Evolutionary conservation across 2,113 vertebrate genomes (phyloP).

Genomic region (Polypterus senegalus): DNA sequence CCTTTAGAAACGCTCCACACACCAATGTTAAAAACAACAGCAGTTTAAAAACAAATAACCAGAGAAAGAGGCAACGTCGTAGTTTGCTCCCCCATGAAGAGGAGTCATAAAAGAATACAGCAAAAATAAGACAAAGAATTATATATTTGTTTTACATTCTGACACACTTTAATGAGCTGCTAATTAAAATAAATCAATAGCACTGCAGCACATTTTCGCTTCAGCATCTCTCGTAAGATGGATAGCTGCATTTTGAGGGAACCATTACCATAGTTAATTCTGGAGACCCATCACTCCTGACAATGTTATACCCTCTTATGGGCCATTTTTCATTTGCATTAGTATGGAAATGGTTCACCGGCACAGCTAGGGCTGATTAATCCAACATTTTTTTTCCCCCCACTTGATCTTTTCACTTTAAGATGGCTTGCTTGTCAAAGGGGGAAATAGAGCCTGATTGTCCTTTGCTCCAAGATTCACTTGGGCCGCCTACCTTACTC

Average conservation of each 20-base stretch:
- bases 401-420: no score
- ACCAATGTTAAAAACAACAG: no score
- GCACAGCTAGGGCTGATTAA: neutral
- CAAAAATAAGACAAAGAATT: conserved; percentile 55
- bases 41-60: no score
- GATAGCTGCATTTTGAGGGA: neutral
- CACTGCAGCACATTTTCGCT: conserved; percentile 41
- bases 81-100: no score
- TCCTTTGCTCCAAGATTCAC: no score
- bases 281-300: conserved; percentile 4
- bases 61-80: no score
- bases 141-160: conserved; percentile 59
- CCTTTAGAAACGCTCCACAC: conserved; percentile 10
- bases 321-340: conserved; percentile 19
- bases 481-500: no score
- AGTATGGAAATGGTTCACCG: conserved; percentile 5
- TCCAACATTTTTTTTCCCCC: neutral
- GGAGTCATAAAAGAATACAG: no score
- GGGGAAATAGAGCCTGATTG: no score
- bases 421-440: no score
- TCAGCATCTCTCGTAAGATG: neutral
- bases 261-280: neutral
- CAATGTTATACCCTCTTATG: conserved; percentile 3
- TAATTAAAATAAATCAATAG: conserved; percentile 69
- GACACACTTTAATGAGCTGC: conserved; percentile 55